Evolutionary conservation across 2,888 invertebrate genomes (phyloP).

Genomic region (Ceramica pisi): DNA sequence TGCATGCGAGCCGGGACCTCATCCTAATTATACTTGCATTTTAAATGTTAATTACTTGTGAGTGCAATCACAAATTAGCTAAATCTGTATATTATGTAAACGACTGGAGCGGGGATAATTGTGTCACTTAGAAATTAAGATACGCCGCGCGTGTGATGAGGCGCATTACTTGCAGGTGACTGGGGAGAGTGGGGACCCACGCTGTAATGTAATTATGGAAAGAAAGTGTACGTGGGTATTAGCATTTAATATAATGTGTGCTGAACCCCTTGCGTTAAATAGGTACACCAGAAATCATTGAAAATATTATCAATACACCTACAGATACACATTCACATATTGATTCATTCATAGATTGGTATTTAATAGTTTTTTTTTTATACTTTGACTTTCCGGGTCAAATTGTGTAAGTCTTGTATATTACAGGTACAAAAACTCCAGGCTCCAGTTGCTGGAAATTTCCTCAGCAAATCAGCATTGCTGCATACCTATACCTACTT

Average conservation of each 20-base stretch:
- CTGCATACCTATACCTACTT: background rate
- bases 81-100: conserved; percentile 69
- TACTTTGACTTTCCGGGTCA: no score
- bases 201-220: conserved; percentile 38
- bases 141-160: conserved; percentile 50
- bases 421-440: background rate
- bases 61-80: conserved; percentile 66
- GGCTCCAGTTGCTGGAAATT: conserved; percentile 13
- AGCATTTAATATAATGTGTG: background rate
- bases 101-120: conserved; percentile 57
- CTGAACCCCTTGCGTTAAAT: background rate
- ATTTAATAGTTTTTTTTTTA: no score
- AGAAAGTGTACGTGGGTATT: conserved; percentile 1
- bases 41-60: conserved; percentile 71
- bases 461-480: background rate
- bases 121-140: conserved; percentile 57
- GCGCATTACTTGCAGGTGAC: conserved; percentile 49
- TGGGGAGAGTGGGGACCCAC: conserved; percentile 8
- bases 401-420: background rate
- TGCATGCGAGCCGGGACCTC: conserved; percentile 33
- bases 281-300: no score
- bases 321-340: no score
- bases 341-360: no score
- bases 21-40: conserved; percentile 51
- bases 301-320: no score